Conservation (phyloP, 2,888 invertebrate genomes). For the Brenthis hecate region DNA sequence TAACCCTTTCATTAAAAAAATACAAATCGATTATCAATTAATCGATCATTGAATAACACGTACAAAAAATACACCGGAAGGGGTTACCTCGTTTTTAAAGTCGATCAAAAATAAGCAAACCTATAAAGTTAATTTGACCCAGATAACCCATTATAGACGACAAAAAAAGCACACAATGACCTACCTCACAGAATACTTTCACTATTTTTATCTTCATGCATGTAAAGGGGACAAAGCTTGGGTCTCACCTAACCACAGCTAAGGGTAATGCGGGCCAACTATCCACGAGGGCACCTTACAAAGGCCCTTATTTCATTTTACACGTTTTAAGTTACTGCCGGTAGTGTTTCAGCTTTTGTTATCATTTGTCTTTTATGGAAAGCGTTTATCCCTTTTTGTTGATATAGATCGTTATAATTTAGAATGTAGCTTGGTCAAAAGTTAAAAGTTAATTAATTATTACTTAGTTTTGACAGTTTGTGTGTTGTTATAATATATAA, state of each 20-base stretch:
- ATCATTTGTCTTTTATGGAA: constrained; percentile 39
- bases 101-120: too few relatives aligned
- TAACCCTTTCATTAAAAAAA: too few relatives aligned
- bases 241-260: constrained; percentile 31
- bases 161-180: constrained; percentile 1
- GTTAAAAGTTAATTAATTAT: too few relatives aligned
- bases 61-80: neutral
- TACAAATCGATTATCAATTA: too few relatives aligned
- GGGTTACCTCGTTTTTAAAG: too few relatives aligned
- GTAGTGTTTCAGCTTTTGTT: constrained; percentile 49
- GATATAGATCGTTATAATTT: constrained; percentile 1
- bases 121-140: too few relatives aligned
- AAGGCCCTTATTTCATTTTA: constrained; percentile 74
- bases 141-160: neutral
- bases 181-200: constrained; percentile 9
- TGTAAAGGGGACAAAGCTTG: constrained; percentile 19
- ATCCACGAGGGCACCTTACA: constrained; percentile 61
- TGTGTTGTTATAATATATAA: too few relatives aligned
- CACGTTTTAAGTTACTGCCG: constrained; percentile 59
- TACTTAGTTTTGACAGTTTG: too few relatives aligned
- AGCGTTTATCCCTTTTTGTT: constrained; percentile 10
- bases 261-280: constrained; percentile 45
- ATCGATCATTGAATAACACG: too few relatives aligned
- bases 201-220: neutral
- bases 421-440: neutral